Evolutionary conservation across 2,113 vertebrate genomes (phyloP).

Genomic region (Odocoileus virginianus): DNA sequence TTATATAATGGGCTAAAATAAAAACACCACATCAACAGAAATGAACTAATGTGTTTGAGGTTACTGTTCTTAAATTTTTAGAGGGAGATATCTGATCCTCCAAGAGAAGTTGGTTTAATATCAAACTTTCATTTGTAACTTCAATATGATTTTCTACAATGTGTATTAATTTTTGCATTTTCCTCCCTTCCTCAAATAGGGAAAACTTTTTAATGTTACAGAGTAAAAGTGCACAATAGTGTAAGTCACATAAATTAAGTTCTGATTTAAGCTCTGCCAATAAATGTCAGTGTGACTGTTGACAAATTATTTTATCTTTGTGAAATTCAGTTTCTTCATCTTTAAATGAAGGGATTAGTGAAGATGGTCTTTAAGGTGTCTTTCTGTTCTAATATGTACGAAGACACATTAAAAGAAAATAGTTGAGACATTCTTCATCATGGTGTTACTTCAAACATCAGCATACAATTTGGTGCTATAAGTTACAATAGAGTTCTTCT

Average conservation of each 20-base stretch:
- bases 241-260: neutral
- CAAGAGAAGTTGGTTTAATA: neutral
- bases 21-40: slow-evolving; percentile 17
- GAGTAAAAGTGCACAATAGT: neutral
- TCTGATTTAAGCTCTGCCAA: neutral
- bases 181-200: slow-evolving; percentile 40
- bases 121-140: neutral
- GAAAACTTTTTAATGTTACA: neutral
- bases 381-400: neutral
- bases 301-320: neutral
- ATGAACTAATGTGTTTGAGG: slow-evolving; percentile 4
- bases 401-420: slow-evolving; percentile 48
- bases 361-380: neutral
- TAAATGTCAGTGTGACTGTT: neutral
- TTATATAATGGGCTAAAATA: neutral
- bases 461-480: slow-evolving; percentile 60
- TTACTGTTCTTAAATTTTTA: slow-evolving; percentile 56
- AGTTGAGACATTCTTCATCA: slow-evolving; percentile 49
- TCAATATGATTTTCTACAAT: slow-evolving; percentile 43
- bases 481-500: slow-evolving; percentile 48
- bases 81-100: neutral
- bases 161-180: neutral
- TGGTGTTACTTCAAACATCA: slow-evolving; percentile 65
- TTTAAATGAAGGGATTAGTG: neutral
- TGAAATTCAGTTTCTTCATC: neutral